A percentile compares a stretch with the other conserved stretches of the same genome.
Conservation (phyloP, 2,888 invertebrate genomes). For the Chymomyza amoena region DNA sequence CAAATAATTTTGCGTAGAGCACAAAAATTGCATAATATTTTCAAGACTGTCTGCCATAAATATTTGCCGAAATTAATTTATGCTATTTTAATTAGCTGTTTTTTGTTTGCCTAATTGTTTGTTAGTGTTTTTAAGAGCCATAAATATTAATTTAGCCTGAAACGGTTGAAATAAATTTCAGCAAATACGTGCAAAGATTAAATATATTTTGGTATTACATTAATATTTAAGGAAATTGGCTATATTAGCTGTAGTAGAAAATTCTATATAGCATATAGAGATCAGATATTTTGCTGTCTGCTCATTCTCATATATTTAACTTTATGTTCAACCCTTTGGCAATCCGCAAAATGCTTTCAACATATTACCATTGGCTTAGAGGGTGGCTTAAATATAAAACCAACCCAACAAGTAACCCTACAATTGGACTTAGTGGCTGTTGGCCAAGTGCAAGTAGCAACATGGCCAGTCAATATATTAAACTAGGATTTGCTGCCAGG, state of each 20-base stretch:
- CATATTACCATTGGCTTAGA: slow-evolving; percentile 10
- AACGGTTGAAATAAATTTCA: neutral
- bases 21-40: slow-evolving; percentile 27
- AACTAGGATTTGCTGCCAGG: slow-evolving; percentile 32
- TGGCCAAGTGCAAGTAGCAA: neutral
- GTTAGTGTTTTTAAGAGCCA: neutral
- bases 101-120: neutral
- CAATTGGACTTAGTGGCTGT: neutral
- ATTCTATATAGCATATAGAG: neutral
- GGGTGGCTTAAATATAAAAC: slow-evolving; percentile 23
- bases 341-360: slow-evolving; percentile 16
- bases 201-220: neutral
- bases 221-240: neutral
- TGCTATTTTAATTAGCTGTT: slow-evolving; percentile 44
- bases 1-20: slow-evolving; percentile 1
- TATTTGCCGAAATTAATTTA: slow-evolving; percentile 28
- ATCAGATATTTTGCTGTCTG: neutral
- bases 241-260: too few species aligned
- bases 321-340: neutral
- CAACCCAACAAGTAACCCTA: slow-evolving; percentile 1
- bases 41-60: slow-evolving; percentile 32
- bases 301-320: neutral
- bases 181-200: neutral
- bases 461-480: slow-evolving; percentile 32
- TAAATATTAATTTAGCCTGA: neutral